Percentiles rank a stretch among this genome's conserved stretches.
phyloP scores from a whole-genome alignment of 2,113 vertebrate genomes.

The Neotoma lepida region DNA sequence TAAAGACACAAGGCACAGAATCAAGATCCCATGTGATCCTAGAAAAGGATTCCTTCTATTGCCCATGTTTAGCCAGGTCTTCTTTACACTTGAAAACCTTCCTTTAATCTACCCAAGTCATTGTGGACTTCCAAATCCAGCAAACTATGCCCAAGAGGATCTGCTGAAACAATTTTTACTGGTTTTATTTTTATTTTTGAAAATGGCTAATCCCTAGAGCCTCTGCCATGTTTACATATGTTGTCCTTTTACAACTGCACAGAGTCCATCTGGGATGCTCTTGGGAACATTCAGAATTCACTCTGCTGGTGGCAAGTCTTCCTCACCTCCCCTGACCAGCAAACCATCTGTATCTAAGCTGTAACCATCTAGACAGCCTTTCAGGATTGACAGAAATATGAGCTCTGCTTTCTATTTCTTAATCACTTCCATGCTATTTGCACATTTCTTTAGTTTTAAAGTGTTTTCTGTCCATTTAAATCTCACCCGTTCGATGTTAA shows the following conservation, averaged over 20 bases:
- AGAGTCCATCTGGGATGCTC: too few species aligned
- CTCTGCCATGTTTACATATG: too few species aligned
- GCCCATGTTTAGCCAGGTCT: accelerated
- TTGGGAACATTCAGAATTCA: accelerated
- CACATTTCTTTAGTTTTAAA: neutral
- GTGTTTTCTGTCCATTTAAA: neutral
- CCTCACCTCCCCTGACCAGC: neutral
- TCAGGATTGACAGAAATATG: neutral
- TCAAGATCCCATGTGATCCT: accelerated
- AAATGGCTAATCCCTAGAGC: neutral
- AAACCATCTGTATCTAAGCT: neutral
- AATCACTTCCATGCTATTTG: too few species aligned
- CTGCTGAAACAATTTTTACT: neutral
- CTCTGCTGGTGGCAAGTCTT: accelerated
- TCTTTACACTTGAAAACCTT: too few species aligned
- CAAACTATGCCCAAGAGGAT: neutral
- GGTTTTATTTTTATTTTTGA: neutral
- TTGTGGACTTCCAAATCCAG: neutral
- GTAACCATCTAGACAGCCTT: accelerated
- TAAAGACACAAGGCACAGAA: accelerated
- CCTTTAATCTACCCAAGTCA: accelerated
- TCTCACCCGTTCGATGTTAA: too few species aligned
- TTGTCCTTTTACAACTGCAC: neutral
- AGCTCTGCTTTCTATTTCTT: neutral
- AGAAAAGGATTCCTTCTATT: accelerated